Conservation (phyloP, 2,888 invertebrate species). For the Synanthedon formicaeformis region DNA sequence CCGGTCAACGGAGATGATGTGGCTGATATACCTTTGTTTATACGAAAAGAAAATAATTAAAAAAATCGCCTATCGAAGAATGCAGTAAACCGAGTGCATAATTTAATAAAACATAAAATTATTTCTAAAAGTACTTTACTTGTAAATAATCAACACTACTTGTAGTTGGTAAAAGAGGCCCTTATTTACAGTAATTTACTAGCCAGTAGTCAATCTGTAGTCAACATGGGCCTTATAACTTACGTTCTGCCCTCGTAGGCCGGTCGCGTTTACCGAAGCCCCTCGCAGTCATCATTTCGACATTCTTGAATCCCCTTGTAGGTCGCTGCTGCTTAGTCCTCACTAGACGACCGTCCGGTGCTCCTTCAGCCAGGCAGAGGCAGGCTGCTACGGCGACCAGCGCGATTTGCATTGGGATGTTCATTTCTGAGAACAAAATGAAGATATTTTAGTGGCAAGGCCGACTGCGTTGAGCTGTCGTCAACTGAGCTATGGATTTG, state of each 20-base stretch:
- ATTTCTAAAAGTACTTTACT: no score
- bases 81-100: no score
- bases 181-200: no score
- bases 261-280: constrained; percentile 75
- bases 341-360: constrained; percentile 41
- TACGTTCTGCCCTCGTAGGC: constrained; percentile 49
- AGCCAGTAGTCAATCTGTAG: no score
- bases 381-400: constrained; percentile 45
- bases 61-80: no score
- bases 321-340: constrained; percentile 66
- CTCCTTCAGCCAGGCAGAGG: constrained; percentile 46
- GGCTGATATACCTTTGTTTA: no score
- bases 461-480: not conserved
- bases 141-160: no score
- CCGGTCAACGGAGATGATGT: no score
- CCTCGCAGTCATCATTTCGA: constrained; percentile 74
- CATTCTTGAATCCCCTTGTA: constrained; percentile 74
- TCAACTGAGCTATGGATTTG: not conserved
- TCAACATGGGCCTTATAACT: constrained; percentile 16
- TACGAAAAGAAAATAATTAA: no score
- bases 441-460: not conserved
- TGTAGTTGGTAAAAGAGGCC: no score
- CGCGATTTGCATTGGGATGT: constrained; percentile 49
- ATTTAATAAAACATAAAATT: no score
- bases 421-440: constrained; percentile 36